Base-by-base conservation (phyloP, 2,113 vertebrate genomes). In the Sminthopsis crassicaudata region DNA sequence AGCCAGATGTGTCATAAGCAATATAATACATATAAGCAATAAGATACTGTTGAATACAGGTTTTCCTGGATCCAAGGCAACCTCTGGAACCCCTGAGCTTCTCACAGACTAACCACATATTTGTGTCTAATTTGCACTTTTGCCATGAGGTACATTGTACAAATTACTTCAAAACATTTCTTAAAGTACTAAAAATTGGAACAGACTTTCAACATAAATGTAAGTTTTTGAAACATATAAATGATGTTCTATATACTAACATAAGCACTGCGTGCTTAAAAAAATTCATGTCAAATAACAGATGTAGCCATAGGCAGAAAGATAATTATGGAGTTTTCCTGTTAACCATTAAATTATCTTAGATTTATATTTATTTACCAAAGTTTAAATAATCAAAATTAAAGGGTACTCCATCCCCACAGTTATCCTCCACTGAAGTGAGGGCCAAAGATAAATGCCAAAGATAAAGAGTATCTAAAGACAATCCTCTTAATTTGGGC, bases 311-410 rank as follows among this genome's bases (percentile, higher is more conserved):
- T 42, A 84, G 67, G 67, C 60, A n/a, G 30, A 36, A 67, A 67
- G 60, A 67, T 84, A 84, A 42, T 22, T 42, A 84, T n/a, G 57
- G 30, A 93, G 90, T 22, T 46, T 53, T 76, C 25, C 22, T 25
- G 10, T 91, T 53, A n/a, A 11, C 91, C 46, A 91, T 90, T 96
- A 91, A 52, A 76, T 51, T 89, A 60, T 93, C 94, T 90, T 91
- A 93, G 25, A 89, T 89, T 89, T 11, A 6, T 23, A 92, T 91
- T 89, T 93, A 46, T 52, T 19, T 95, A 48, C 30, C 51, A 93
- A 94, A 92, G 67, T 84, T 53, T 89, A 76, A 91, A 57, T 50
- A 89, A 55, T 36, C n/a, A 94, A 89, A 95, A 88, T 67, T n/a
- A 94, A 94, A 96, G 12, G 22, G 90, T 84, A 67, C 36, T n/a